Evolutionary conservation across 53 echinoderm and acorn worm species (phyloP), one percentile per base, ranked within the genome.

Genomic region (Holothuria scabra): DNA sequence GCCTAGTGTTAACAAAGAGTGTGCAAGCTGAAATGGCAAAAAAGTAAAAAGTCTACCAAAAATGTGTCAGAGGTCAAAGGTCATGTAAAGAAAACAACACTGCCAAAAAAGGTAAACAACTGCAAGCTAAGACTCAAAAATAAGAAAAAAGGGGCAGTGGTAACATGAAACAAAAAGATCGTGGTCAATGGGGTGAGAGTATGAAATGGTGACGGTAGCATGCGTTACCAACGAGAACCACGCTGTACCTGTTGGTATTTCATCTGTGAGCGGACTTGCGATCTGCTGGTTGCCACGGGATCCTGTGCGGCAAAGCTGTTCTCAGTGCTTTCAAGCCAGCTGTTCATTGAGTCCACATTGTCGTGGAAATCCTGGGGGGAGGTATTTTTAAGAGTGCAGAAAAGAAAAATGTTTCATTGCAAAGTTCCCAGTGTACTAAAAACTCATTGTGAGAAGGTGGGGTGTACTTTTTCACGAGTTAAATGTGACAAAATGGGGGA

Each of bases 301-400:
- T 85, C 93, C 83, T 91, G 90, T 12, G 93, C 76, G 0, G 87
- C 83, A 28, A 93, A 83, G 32, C 81, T 32, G 7, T 83, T 83
- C 80, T 99, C 99, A 0, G 95, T 93, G 81, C 83, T 89, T 48
- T 99, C 99, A 79, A 99, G 80, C 99, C 99, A 99, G 58, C 90
- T 89, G 62, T 85, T 86, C 76, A 99, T 83, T 8, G 99, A 94
- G 25, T 90, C 92, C 67, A 94, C 90, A 87, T 99, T 92, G 83
- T 95, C 93, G 56, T 94, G 94, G 93, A 99, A 99, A 28, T 89
- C 99, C 86, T 81, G 34, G 1, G n/a, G 21, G 29, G 38, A 31
- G 70, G 70, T 20, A n/a, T 22, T 25, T 46, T 22, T 49, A 14
- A 56, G 56, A 13, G 72, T 72, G 72, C 72, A 72, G 58, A 57